Conservation (phyloP, 2,888 invertebrate genomes). For the Xanthia icteritia region DNA sequence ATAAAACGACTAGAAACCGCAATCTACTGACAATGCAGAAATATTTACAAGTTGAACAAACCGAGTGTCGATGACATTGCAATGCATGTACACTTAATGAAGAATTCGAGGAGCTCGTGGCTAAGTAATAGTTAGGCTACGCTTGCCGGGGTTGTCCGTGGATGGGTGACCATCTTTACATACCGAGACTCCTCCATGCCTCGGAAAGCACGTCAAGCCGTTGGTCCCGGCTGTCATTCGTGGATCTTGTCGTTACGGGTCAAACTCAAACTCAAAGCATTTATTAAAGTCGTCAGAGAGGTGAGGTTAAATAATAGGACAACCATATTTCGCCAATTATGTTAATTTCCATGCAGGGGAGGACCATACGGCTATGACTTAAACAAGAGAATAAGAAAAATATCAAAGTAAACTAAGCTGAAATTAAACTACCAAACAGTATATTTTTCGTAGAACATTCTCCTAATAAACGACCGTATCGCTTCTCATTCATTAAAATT, state of each 20-base stretch:
- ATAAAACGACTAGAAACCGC: conserved; percentile 48
- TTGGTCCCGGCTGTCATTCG: no score
- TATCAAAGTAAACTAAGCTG: neutral
- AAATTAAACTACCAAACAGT: neutral
- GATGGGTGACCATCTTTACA: no score
- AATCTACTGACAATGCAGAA: conserved; percentile 19
- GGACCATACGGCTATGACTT: neutral
- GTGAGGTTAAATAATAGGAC: neutral
- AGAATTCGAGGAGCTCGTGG: no score
- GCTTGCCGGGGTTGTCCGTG: no score
- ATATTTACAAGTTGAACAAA: conserved; percentile 48
- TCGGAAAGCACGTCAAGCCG: no score
- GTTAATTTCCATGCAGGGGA: neutral
- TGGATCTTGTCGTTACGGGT: no score
- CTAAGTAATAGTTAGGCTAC: no score
- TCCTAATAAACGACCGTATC: conserved; percentile 24
- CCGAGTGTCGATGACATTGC: conserved; percentile 46
- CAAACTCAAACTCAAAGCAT: no score
- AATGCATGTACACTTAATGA: conserved; percentile 1
- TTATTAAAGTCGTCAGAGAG: no score
- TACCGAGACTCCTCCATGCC: no score
- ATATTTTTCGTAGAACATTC: conserved; percentile 29
- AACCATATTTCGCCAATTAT: neutral
- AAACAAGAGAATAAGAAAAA: neutral
- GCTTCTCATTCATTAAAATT: conserved; percentile 30